Conservation (phyloP, 2,888 invertebrate genomes). For the Deilephila porcellus region DNA sequence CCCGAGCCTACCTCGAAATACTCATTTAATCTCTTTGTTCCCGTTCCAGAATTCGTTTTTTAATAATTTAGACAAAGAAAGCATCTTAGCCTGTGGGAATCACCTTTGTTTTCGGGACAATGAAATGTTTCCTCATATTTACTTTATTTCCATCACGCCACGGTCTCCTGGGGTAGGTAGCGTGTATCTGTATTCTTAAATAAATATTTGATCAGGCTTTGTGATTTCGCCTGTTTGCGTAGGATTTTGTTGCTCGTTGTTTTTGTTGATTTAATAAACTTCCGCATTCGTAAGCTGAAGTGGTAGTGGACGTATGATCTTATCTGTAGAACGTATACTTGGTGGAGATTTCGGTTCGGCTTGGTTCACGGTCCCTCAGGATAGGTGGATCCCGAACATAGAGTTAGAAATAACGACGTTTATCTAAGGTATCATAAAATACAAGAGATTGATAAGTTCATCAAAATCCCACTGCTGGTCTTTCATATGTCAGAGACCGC, state of each 20-base stretch:
- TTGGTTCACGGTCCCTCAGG: too few relatives aligned
- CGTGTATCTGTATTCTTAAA: neutral
- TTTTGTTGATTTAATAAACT: neutral
- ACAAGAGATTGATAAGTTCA: too few relatives aligned
- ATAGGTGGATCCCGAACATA: too few relatives aligned
- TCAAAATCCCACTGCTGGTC: too few relatives aligned
- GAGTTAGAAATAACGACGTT: too few relatives aligned
- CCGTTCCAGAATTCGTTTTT: neutral
- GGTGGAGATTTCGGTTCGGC: too few relatives aligned
- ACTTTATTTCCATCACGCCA: neutral
- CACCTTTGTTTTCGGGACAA: conserved; percentile 20
- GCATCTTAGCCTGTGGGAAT: conserved; percentile 5
- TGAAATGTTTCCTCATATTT: conserved; percentile 16
- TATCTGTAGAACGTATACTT: too few relatives aligned
- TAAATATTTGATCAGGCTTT: conserved; percentile 16
- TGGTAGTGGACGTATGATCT: too few relatives aligned
- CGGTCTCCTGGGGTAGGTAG: conserved; percentile 10
- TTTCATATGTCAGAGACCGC: too few relatives aligned
- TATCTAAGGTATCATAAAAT: too few relatives aligned
- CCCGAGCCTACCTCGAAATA: neutral
- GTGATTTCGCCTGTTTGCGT: neutral
- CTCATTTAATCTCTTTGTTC: conserved; percentile 9
- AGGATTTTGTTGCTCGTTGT: neutral
- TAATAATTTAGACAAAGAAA: conserved; percentile 22
- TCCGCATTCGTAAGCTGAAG: too few relatives aligned